A percentile compares a stretch with the other conserved stretches of the same genome.
Conservation (phyloP, 2,888 invertebrate genomes). For the Marasmarcha lunaedactyla region DNA sequence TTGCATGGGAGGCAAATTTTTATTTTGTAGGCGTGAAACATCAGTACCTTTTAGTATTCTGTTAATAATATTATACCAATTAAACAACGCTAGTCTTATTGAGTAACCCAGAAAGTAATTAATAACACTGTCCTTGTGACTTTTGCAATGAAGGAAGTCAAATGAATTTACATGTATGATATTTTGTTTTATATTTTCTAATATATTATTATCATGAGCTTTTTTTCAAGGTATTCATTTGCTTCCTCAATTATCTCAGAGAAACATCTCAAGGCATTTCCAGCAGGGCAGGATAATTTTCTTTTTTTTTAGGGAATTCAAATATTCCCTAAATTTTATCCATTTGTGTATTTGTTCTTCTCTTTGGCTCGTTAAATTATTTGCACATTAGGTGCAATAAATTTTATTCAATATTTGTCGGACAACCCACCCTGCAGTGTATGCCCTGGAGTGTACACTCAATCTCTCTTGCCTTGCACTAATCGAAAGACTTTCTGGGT, state of each 20-base stretch:
- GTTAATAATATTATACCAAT: slow-evolving; percentile 14
- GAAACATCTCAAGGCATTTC: slow-evolving; percentile 14
- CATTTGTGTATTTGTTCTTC: slow-evolving; percentile 8
- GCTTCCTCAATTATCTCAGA: slow-evolving; percentile 12
- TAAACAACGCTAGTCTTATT: slow-evolving; percentile 10
- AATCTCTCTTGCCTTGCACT: slow-evolving; percentile 14
- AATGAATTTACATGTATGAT: slow-evolving; percentile 14
- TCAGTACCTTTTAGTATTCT: slow-evolving; percentile 13
- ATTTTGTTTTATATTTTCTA: slow-evolving; percentile 9
- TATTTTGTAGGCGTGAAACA: slow-evolving; percentile 4
- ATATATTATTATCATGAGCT: slow-evolving; percentile 3
- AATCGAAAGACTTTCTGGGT: slow-evolving; percentile 5
- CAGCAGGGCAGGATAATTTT: slow-evolving; percentile 14
- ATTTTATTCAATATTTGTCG: slow-evolving; percentile 13
- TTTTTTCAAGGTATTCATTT: slow-evolving; percentile 15
- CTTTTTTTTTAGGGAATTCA: slow-evolving; percentile 9
- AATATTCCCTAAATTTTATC: slow-evolving; percentile 14
- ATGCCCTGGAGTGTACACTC: slow-evolving; percentile 18
- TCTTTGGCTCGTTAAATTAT: slow-evolving; percentile 1
- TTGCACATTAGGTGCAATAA: slow-evolving; percentile 8
- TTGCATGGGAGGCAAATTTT: slow-evolving; percentile 8
- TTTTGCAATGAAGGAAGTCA: slow-evolving; percentile 11
- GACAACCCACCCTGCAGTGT: slow-evolving; percentile 17
- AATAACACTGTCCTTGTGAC: slow-evolving; percentile 9
- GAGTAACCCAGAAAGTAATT: slow-evolving; percentile 9